Base-by-base conservation (phyloP, 1,140 invertebrate genomes). In the Eurosta solidaginis region DNA sequence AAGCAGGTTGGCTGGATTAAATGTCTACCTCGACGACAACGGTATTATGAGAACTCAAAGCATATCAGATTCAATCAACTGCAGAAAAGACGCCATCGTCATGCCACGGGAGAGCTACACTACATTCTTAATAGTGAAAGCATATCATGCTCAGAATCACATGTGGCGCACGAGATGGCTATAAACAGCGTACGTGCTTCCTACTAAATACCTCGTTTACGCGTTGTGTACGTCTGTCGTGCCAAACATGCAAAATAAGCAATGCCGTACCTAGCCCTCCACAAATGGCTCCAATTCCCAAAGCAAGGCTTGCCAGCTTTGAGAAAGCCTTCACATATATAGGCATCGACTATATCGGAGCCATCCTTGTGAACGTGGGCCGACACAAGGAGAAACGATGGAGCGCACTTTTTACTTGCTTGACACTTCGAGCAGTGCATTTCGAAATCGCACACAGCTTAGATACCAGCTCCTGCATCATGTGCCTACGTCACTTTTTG, bases 401-500 rank as follows among this genome's bases (percentile, higher is more conserved):
- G 52, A 81, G 87, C 1, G 85, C 80, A 1, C 17, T 90, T 12
- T 89, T 88, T 68, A 89, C 87, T 0, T 89, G 87, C 50, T 59
- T 81, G 63, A 83, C 76, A 74, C 86, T 83, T 3, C 80, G 89
- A 74, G 89, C 88, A 0, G 80, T 90, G 0, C 89, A 90, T 77
- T 25, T 90, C 1, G 89, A 90, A 77, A 20, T 88, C 0, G 86
- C 82, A 0, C 79, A 82, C 10, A 82, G 81, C 6, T 75, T 90
- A 2, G 78, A 81, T 1, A 87, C 87, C 0, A 44, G 42, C 42
- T 44, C 42, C 12, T 89, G 89, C 68, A 76, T 90, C 22, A 80
- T 81, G 36, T 82, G 83, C 14, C 73, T 90, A 1, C 50, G 84
- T 17, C 74, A 89, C 47, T 88, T 90, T 79, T 82, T 89, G n/a